Conservation (phyloP, 2,797 vertebrate species). For the Sebastes iracundus region DNA sequence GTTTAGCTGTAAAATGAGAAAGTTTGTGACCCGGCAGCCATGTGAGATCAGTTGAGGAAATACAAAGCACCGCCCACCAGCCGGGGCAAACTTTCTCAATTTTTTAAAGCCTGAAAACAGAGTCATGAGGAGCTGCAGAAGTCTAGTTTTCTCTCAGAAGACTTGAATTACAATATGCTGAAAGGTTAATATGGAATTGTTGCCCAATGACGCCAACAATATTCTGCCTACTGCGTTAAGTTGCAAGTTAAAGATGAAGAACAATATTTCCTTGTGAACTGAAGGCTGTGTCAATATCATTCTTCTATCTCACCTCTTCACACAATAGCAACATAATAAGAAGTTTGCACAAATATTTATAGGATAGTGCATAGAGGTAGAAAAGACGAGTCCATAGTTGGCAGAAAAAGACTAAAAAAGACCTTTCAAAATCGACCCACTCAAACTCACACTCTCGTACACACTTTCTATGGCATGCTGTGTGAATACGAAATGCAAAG, state of each 20-base stretch:
- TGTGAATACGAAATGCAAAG: constrained; percentile 47
- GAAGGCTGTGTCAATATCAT: neutral
- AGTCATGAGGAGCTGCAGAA: too few species aligned
- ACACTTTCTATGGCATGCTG: constrained; percentile 21
- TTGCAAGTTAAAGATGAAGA: neutral
- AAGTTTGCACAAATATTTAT: neutral
- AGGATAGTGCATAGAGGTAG: neutral
- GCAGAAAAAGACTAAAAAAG: neutral
- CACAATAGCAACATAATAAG: neutral
- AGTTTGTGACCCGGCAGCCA: too few species aligned
- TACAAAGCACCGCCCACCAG: too few species aligned
- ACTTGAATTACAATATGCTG: too few species aligned
- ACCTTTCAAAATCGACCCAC: constrained; percentile 2
- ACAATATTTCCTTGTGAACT: neutral
- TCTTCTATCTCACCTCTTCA: neutral
- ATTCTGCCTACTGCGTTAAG: too few species aligned
- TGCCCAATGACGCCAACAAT: too few species aligned
- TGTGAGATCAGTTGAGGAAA: too few species aligned
- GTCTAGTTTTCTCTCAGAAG: too few species aligned
- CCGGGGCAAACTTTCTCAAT: too few species aligned
- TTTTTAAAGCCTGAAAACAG: too few species aligned
- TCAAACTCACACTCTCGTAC: neutral
- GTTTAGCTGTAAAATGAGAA: too few species aligned
- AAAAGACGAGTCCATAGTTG: neutral
- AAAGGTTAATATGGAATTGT: too few species aligned